These are phyloP conservation scores for Chelonia mydas DNA, from an alignment of 2,797 vertebrate genomes.

Conservation along the genomic window DNA sequence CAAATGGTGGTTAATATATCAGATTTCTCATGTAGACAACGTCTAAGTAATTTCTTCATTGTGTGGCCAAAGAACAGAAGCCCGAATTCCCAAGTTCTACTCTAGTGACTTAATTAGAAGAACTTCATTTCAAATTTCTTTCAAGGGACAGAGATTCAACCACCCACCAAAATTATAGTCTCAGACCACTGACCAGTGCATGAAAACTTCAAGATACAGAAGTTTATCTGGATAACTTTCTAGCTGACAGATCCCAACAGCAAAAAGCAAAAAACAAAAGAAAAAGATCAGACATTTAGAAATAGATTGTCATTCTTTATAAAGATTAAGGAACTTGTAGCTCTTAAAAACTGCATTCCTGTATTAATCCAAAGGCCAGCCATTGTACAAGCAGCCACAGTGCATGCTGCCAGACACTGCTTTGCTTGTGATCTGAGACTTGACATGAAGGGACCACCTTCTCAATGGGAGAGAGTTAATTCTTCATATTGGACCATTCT, in stretches of 20 bases:
- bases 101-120: neutral
- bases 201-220: neutral
- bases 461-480: neutral
- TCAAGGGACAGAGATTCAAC: neutral
- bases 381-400: constrained; percentile 21
- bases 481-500: constrained; percentile 16
- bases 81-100: neutral
- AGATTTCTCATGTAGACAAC: neutral
- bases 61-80: neutral
- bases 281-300: neutral
- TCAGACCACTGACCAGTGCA: neutral
- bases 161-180: neutral
- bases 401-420: constrained; percentile 5
- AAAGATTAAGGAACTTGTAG: constrained; percentile 67
- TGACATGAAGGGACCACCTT: constrained; percentile 39
- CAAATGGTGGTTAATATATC: neutral
- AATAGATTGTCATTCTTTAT: constrained; percentile 66
- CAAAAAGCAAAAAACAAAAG: neutral
- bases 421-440: constrained; percentile 52
- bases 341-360: constrained; percentile 68
- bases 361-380: constrained; percentile 70
- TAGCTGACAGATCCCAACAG: neutral
- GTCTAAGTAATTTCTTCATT: neutral
- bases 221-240: neutral
- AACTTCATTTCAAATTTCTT: neutral